Evolutionary conservation across 2,797 vertebrate species (phyloP), one percentile per base, ranked within the genome.

Genomic region (Muscicapa striata): DNA sequence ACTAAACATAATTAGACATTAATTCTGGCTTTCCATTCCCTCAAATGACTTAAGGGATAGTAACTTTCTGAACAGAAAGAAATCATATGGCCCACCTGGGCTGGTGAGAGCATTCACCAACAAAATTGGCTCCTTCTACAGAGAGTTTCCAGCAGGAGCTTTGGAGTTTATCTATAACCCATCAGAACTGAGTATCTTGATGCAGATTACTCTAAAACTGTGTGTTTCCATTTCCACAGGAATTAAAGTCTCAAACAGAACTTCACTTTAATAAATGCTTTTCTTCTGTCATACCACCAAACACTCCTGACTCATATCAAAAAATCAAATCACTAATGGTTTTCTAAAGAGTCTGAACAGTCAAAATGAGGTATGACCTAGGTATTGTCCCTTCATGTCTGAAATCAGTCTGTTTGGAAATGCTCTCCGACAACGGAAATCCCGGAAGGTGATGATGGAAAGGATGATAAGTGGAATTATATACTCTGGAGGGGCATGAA

Each of bases 1-100:
- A 94, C 89, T 92, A 95, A 96, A 94, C 82, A 95, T 87, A 90
- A 95, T 95, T 87, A 96, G 94, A 90, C 93, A 94, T 95, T 93
- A 87, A 96, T 94, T 95, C 89, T 94, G 87, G 59, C 94, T 95
- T 97, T 87, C 61, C 95, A 94, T 95, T 96, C 91, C 93, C 73
- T 94, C 78, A 80, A 96, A 95, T 96, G 91, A 92, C 88, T 94
- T 93, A 89, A 88, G 87, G 87, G 87, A 89, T 79, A 67, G 91
- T 72, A 95, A 95, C 58, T 81, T 96, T 96, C 91, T 77, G 80
- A 92, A 79, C 74, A 87, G 95, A 93, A 91, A 79, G 84, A 84
- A 57, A 76, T 96, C 69, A 64, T 85, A 79, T 83, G 77, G 89
- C 84, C 94, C 94, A 92, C 88, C 90, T 96, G 90, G 79, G 64